A percentile compares a stretch with the other conserved stretches of the same genome.
These are phyloP conservation scores for Sebastolobus alascanus DNA, from an alignment of 2,797 vertebrate genomes.

Conservation along the genomic window DNA sequence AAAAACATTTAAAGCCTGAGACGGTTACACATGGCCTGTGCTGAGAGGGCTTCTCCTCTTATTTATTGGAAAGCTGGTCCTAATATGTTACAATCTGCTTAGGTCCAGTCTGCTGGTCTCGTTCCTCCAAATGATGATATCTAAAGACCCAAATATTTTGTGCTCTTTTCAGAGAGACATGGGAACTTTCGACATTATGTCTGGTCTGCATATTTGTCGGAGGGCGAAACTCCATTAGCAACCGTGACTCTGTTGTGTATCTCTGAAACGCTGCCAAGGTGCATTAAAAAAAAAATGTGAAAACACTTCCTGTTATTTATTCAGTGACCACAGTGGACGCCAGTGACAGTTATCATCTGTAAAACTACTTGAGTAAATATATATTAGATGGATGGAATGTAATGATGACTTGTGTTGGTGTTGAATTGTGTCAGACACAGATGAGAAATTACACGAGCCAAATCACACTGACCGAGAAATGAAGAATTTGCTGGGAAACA, in stretches of 20 bases:
- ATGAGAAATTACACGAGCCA: not conserved
- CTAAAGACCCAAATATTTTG: not conserved
- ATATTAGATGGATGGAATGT: not conserved
- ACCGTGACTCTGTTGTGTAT: not conserved
- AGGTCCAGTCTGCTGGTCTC: not conserved
- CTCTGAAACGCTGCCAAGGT: constrained; percentile 7
- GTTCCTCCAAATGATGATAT: not conserved
- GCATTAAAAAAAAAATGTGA: not conserved
- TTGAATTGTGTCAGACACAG: constrained; percentile 2
- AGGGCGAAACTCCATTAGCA: not conserved
- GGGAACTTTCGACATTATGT: not conserved
- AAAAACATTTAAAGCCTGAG: not conserved
- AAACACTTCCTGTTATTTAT: constrained; percentile 20
- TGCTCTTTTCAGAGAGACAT: not conserved
- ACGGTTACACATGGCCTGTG: not conserved
- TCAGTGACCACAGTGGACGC: not conserved
- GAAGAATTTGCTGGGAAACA: not conserved
- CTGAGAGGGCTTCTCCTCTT: not conserved
- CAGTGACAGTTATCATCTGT: not conserved
- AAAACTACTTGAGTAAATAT: constrained; percentile 3
- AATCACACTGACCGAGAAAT: constrained; percentile 1
- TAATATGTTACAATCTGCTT: not conserved
- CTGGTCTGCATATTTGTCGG: not conserved
- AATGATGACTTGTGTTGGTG: not conserved
- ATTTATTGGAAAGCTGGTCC: not conserved